Conservation (phyloP, 2,797 vertebrate genomes). For the Catamblyrhynchus diadema region DNA sequence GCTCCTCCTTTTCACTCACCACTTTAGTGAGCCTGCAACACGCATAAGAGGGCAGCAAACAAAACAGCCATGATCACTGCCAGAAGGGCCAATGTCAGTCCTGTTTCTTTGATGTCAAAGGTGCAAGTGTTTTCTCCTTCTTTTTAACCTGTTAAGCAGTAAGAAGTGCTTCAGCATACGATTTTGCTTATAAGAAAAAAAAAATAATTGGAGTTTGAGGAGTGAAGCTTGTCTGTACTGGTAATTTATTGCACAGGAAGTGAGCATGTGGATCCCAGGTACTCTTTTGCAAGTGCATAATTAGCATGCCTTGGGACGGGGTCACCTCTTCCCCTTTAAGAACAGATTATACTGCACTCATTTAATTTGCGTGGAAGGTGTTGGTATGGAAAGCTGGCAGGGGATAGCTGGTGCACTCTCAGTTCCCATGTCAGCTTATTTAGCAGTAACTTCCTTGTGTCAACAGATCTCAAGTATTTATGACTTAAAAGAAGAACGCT, state of each 20-base stretch:
- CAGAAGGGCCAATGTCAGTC: neutral
- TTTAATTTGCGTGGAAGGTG: neutral
- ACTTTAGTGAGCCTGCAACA: neutral
- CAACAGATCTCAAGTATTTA: neutral
- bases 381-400: neutral
- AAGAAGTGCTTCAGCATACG: neutral
- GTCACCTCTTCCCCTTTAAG: neutral
- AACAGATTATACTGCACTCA: neutral
- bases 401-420: neutral
- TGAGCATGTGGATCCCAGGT: neutral
- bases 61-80: neutral
- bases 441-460: neutral
- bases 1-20: neutral
- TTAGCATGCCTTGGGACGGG: neutral
- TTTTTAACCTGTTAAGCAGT: neutral
- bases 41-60: neutral
- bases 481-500: neutral
- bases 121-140: neutral
- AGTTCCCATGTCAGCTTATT: neutral
- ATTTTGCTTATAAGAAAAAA: neutral
- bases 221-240: neutral
- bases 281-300: neutral
- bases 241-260: neutral
- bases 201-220: neutral
- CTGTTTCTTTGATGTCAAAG: neutral